A percentile compares a stretch with the other conserved stretches of the same genome.
Evolutionary conservation across 2,113 vertebrate genomes (phyloP).

Genomic region (Cyanistes caeruleus): DNA sequence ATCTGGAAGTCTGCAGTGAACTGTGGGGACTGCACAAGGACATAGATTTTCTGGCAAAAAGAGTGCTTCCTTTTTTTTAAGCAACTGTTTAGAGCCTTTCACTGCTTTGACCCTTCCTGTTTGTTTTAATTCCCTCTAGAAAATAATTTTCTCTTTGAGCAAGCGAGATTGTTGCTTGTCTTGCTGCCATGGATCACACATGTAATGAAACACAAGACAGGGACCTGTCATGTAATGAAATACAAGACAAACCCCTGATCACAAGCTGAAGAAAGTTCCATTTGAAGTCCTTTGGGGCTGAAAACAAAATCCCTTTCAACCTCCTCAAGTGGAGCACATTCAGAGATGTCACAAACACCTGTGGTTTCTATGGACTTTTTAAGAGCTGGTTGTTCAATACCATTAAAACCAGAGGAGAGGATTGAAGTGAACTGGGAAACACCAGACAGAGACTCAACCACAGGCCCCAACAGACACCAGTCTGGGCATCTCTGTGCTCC

Average conservation of each 20-base stretch:
- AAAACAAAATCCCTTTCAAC: neutral
- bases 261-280: neutral
- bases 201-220: neutral
- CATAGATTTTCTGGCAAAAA: neutral
- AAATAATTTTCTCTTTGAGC: neutral
- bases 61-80: neutral
- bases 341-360: neutral
- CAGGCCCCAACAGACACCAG: neutral
- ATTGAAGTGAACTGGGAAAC: neutral
- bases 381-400: neutral
- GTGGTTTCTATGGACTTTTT: neutral
- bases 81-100: neutral
- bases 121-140: neutral
- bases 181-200: neutral
- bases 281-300: neutral
- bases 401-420: neutral
- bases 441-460: neutral
- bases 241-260: neutral
- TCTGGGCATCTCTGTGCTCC: neutral
- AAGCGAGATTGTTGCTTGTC: neutral
- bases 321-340: neutral
- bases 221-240: neutral
- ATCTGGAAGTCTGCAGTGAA: neutral
- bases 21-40: neutral
- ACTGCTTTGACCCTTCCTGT: neutral